These are phyloP conservation scores for Tachina fera DNA, from an alignment of 2,888 invertebrate genomes.

Conservation along the genomic window DNA sequence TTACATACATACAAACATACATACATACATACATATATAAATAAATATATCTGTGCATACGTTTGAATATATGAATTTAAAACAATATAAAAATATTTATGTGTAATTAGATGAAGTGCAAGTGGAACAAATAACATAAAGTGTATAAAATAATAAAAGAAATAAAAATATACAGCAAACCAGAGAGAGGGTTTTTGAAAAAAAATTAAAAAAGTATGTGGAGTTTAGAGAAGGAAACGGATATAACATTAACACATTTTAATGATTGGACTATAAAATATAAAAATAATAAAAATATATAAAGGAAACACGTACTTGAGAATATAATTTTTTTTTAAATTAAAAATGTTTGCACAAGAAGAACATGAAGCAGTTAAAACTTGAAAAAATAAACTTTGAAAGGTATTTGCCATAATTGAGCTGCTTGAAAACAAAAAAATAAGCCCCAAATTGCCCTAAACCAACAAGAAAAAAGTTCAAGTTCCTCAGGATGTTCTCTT, in stretches of 20 bases:
- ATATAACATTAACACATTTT: conserved; percentile 60
- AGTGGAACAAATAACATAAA: conserved; percentile 44
- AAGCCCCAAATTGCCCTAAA: not conserved
- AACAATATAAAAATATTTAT: conserved; percentile 59
- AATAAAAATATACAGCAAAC: conserved; percentile 11
- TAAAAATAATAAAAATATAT: not conserved
- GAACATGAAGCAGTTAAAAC: not conserved
- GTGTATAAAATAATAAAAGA: conserved; percentile 41
- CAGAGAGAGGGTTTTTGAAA: conserved; percentile 5
- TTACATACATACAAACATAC: too few species aligned
- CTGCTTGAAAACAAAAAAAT: not conserved
- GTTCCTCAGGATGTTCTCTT: not conserved
- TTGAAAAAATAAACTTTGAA: not conserved
- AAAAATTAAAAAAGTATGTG: conserved; percentile 9
- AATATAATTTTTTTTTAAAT: conserved; percentile 9
- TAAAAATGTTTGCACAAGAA: not conserved
- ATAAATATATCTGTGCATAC: not conserved
- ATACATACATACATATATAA: not conserved
- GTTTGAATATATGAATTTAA: conserved; percentile 24
- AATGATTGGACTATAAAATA: conserved; percentile 37
- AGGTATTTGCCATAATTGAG: not conserved
- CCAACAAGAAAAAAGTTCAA: not conserved
- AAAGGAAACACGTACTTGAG: conserved; percentile 25
- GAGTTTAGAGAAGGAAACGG: conserved; percentile 10
- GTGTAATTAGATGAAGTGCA: conserved; percentile 64